Evolutionary conservation across 2,888 invertebrate genomes (phyloP).

Genomic region (Epinotia nisella): DNA sequence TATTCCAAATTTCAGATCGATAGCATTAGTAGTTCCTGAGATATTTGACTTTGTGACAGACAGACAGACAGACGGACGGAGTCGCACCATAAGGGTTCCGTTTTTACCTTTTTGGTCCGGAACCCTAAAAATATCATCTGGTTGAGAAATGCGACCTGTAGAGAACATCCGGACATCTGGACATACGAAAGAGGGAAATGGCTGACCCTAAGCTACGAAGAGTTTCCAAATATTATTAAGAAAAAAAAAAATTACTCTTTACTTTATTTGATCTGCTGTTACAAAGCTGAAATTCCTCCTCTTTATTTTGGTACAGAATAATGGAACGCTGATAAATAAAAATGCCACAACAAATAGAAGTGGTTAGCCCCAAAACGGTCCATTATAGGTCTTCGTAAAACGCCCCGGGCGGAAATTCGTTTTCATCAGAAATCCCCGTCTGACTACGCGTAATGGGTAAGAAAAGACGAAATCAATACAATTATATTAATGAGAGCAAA

Average conservation of each 20-base stretch:
- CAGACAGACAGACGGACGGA: too few species aligned
- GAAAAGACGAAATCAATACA: conserved; percentile 37
- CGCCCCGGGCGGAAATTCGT: conserved; percentile 18
- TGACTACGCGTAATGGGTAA: conserved; percentile 27
- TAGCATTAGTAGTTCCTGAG: too few species aligned
- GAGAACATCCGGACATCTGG: too few species aligned
- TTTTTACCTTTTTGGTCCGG: too few species aligned
- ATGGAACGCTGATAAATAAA: conserved; percentile 30
- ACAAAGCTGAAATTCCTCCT: conserved; percentile 14
- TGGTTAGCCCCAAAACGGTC: conserved; percentile 14
- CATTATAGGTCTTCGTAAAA: conserved; percentile 13
- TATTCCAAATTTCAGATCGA: too few species aligned
- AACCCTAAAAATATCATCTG: too few species aligned
- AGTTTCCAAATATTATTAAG: conserved; percentile 1
- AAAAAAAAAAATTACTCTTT: not conserved
- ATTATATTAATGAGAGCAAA: conserved; percentile 25
- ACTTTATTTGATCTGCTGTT: conserved; percentile 17
- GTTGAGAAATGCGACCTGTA: too few species aligned
- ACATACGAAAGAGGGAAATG: too few species aligned
- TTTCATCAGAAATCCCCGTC: conserved; percentile 12
- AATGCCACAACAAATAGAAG: conserved; percentile 24
- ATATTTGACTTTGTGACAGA: too few species aligned
- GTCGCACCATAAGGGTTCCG: too few species aligned
- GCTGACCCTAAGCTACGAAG: not conserved
- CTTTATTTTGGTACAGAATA: conserved; percentile 24